Conservation (phyloP, 2,888 invertebrate genomes). For the Lumbricus terrestris region DNA sequence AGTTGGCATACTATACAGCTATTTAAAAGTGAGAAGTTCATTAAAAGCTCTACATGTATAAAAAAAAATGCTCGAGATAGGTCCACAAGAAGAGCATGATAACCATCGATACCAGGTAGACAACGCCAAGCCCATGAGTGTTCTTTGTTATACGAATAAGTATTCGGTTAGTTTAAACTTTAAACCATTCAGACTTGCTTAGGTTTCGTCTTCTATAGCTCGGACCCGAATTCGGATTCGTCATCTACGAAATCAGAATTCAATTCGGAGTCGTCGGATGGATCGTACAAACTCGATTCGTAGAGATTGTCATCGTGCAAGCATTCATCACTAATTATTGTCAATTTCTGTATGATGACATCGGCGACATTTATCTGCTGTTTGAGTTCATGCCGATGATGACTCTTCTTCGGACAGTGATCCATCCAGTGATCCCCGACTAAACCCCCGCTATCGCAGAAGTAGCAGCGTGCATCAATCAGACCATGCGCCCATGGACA, state of each 20-base stretch:
- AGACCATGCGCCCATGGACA: background rate
- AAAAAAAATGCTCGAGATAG: no score
- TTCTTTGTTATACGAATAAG: background rate
- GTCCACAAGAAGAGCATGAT: background rate
- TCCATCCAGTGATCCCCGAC: slow-evolving; percentile 6
- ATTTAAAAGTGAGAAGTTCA: no score
- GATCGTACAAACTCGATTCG: background rate
- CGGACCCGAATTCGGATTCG: background rate
- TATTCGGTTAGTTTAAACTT: background rate
- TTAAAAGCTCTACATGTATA: no score
- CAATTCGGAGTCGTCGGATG: background rate
- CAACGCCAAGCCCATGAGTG: background rate
- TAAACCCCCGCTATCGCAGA: background rate
- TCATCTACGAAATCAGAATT: background rate
- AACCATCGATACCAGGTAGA: no score
- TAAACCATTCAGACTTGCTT: no score
- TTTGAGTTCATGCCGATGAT: background rate
- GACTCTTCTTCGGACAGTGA: background rate
- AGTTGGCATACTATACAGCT: no score
- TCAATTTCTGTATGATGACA: background rate
- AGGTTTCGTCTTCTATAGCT: background rate
- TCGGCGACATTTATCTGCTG: background rate
- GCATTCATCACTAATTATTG: background rate
- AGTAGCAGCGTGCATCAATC: background rate
- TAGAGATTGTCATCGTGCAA: background rate